A percentile compares a stretch with the other conserved stretches of the same genome.
phyloP scores from a whole-genome alignment of 2,797 vertebrate species.

The Caiman crocodilus region DNA sequence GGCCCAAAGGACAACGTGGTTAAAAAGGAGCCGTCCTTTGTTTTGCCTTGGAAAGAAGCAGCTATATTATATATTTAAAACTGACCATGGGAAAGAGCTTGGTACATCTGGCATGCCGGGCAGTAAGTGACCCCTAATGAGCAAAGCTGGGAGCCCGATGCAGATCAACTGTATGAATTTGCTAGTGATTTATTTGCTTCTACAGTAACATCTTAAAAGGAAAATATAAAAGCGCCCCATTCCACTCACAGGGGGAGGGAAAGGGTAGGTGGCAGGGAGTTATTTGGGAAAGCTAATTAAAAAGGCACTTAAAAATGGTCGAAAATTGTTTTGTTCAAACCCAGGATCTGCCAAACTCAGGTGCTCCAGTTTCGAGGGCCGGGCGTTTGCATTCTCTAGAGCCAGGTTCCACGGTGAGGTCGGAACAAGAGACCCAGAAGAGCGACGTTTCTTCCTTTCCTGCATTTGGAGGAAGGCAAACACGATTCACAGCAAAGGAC shows the following conservation, averaged over 20 bases:
- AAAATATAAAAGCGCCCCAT: neutral
- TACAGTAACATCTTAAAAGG: neutral
- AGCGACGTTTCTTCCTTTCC: neutral
- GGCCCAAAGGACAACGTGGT: neutral
- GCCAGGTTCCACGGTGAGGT: neutral
- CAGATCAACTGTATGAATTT: neutral
- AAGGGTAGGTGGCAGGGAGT: neutral
- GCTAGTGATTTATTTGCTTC: conserved; percentile 2
- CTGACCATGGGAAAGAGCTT: accelerated
- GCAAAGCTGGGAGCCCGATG: neutral
- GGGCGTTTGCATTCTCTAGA: neutral
- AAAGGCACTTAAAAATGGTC: conserved; percentile 74
- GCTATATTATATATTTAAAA: neutral
- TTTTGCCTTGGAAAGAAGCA: neutral
- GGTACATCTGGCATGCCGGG: accelerated
- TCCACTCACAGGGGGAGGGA: neutral
- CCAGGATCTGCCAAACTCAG: neutral
- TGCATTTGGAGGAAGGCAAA: neutral
- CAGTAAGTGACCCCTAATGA: no score
- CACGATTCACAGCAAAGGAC: neutral
- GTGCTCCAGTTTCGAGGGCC: neutral
- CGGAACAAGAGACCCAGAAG: accelerated
- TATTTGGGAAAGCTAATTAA: conserved; percentile 49
- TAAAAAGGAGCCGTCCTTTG: neutral
- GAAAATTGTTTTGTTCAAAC: conserved; percentile 37